Conservation (phyloP, 1,140 invertebrate species). For the Triops longicaudatus region DNA sequence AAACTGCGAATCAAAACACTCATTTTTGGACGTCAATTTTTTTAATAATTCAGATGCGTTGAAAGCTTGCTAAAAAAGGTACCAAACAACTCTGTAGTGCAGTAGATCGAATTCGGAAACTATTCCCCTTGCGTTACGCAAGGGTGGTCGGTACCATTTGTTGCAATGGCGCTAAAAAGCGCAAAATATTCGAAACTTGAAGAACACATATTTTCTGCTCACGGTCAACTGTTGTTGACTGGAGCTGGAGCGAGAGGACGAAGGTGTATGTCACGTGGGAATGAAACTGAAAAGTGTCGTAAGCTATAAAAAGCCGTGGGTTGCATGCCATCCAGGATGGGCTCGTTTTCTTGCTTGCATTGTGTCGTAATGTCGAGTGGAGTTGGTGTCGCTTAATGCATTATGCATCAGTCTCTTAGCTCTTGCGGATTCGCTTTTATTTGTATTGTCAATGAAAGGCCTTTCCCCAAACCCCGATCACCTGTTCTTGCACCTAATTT, state of each 20-base stretch:
- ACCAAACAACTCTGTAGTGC: too few species aligned
- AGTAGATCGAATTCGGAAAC: too few species aligned
- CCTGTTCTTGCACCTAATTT: constrained; percentile 15
- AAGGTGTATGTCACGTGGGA: background rate
- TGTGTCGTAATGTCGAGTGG: background rate
- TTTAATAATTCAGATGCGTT: too few species aligned
- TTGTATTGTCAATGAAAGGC: constrained; percentile 6
- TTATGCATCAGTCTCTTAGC: constrained; percentile 3
- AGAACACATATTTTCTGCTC: background rate
- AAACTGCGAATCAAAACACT: too few species aligned
- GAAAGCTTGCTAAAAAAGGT: too few species aligned
- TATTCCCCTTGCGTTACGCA: too few species aligned
- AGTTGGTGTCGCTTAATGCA: constrained; percentile 11
- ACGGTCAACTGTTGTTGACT: background rate
- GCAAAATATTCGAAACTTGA: too few species aligned
- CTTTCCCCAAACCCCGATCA: background rate
- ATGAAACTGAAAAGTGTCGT: background rate
- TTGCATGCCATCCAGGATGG: constrained; percentile 1
- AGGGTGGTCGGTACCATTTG: too few species aligned
- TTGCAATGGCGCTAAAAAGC: too few species aligned
- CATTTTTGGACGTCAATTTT: too few species aligned
- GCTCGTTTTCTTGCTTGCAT: background rate
- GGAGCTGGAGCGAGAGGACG: background rate
- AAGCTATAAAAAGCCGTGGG: background rate
- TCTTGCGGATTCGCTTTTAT: constrained; percentile 7